phyloP scores from a whole-genome alignment of 2,797 vertebrate genomes.

The Dallia pectoralis region DNA sequence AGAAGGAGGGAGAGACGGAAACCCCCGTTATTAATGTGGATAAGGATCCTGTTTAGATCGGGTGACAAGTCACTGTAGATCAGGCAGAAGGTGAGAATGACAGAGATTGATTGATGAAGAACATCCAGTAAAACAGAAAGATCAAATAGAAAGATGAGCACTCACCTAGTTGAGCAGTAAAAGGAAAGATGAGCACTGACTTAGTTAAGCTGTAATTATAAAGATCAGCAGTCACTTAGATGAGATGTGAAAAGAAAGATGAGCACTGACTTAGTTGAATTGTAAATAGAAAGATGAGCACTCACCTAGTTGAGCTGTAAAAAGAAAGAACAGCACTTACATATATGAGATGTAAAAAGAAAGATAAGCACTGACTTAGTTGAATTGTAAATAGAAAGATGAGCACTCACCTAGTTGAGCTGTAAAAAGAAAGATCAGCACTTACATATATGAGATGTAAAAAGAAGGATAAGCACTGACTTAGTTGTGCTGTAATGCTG shows the following conservation, averaged over 20 bases:
- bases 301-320: not conserved
- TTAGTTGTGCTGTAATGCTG: not conserved
- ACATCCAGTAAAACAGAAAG: constrained; percentile 64
- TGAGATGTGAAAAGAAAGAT: no score
- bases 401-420: no score
- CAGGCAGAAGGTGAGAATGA: constrained; percentile 75
- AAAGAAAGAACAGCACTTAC: no score
- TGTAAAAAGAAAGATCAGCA: not conserved
- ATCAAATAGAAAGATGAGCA: not conserved
- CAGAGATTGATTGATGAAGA: constrained; percentile 73
- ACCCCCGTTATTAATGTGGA: constrained; percentile 61
- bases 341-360: no score
- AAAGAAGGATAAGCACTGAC: not conserved
- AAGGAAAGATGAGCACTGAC: not conserved
- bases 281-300: not conserved
- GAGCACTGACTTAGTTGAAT: no score
- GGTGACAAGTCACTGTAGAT: constrained; percentile 73
- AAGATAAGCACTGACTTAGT: not conserved
- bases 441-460: not conserved
- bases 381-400: constrained; percentile 18
- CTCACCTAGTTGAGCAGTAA: not conserved
- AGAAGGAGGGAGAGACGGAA: constrained; percentile 19
- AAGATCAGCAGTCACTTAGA: no score
- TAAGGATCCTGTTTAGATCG: constrained; percentile 73
- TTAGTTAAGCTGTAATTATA: no score